Conservation (phyloP, 2,888 invertebrate species). For the Pilophorus perplexus region DNA sequence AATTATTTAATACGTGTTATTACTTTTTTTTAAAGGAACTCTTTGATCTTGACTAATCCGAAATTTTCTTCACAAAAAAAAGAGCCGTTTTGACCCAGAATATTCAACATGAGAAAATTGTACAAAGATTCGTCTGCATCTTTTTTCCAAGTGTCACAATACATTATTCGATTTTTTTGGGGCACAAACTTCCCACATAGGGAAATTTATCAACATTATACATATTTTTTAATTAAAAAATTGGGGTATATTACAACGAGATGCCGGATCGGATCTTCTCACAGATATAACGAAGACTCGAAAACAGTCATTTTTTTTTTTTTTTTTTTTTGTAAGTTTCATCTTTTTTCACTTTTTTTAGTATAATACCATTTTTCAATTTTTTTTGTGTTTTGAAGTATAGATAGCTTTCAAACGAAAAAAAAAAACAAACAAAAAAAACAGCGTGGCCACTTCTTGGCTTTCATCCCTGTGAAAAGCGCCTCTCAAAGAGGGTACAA, state of each 20-base stretch:
- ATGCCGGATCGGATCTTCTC: neutral
- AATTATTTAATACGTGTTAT: neutral
- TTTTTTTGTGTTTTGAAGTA: neutral
- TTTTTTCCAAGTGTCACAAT: slow-evolving; percentile 13
- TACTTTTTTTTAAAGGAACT: slow-evolving; percentile 23
- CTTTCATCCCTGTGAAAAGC: neutral
- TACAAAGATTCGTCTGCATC: slow-evolving; percentile 7
- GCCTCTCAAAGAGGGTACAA: neutral
- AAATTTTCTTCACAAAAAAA: slow-evolving; percentile 5
- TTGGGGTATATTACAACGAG: slow-evolving; percentile 17
- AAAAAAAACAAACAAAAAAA: neutral
- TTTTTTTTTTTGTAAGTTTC: neutral
- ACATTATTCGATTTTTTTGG: slow-evolving; percentile 29
- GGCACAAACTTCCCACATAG: neutral
- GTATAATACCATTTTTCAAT: neutral
- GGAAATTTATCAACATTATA: slow-evolving; percentile 4
- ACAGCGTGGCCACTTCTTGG: neutral
- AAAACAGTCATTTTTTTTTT: neutral
- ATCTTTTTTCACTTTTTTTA: neutral
- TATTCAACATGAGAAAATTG: slow-evolving; percentile 2
- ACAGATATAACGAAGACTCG: slow-evolving; percentile 3
- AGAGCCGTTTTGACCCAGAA: neutral
- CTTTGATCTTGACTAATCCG: slow-evolving; percentile 16
- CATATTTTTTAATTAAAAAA: slow-evolving; percentile 2
- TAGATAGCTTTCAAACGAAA: no score